Conservation (phyloP, 2,113 vertebrate genomes). For the Oryzias javanicus region DNA sequence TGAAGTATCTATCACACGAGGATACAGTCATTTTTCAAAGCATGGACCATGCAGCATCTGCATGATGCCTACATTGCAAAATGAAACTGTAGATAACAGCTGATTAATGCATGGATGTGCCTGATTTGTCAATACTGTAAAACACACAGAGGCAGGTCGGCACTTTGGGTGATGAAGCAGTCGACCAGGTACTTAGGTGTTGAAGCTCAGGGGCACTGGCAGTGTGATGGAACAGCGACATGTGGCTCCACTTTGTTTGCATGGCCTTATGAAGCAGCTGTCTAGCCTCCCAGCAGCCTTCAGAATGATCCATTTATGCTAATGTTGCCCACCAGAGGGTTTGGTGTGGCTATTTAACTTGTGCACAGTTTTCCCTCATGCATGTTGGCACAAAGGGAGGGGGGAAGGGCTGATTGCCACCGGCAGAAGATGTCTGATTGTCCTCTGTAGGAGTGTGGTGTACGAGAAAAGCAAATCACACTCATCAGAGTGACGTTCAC, state of each 20-base stretch:
- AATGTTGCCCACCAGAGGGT: constrained; percentile 26
- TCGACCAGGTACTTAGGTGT: constrained; percentile 56
- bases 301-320: constrained; percentile 31
- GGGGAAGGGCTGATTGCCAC: constrained; percentile 45
- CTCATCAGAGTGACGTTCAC: constrained; percentile 10
- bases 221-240: constrained; percentile 51
- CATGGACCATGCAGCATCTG: constrained; percentile 36
- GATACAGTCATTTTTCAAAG: constrained; percentile 57
- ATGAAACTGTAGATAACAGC: constrained; percentile 35
- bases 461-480: constrained; percentile 39
- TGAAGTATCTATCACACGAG: constrained; percentile 59
- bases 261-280: constrained; percentile 20
- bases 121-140: constrained; percentile 58
- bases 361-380: constrained; percentile 22
- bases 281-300: constrained; percentile 32
- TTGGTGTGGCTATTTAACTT: constrained; percentile 28
- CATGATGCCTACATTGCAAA: constrained; percentile 43
- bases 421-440: constrained; percentile 54
- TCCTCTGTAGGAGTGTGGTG: constrained; percentile 37
- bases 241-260: constrained; percentile 38
- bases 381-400: constrained; percentile 22
- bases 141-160: constrained; percentile 34
- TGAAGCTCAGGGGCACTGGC: constrained; percentile 32
- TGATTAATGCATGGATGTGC: constrained; percentile 63
- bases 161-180: constrained; percentile 71